phyloP scores from a whole-genome alignment of 2,888 invertebrate genomes.

The Ophion costatus region DNA sequence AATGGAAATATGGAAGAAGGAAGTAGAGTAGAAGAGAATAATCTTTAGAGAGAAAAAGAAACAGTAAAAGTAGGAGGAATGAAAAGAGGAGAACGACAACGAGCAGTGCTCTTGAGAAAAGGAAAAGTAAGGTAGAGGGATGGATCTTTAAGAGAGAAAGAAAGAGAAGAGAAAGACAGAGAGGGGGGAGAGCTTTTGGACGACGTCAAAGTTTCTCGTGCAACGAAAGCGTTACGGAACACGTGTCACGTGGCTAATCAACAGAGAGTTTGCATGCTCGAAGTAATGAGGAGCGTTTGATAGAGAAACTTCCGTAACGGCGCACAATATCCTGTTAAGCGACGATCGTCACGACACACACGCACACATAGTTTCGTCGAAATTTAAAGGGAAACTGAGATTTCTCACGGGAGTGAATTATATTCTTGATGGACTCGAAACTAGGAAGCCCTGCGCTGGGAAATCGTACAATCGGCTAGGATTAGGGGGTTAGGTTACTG shows the following conservation, averaged over 20 bases:
- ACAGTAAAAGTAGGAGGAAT: neutral
- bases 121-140: neutral
- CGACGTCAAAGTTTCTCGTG: constrained; percentile 32
- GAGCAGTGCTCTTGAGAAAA: neutral
- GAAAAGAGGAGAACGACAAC: neutral
- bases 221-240: constrained; percentile 20
- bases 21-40: neutral
- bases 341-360: constrained; percentile 12
- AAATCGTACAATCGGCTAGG: neutral
- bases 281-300: constrained; percentile 45
- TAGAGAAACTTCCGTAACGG: constrained; percentile 20
- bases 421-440: neutral
- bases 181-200: neutral
- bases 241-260: constrained; percentile 28
- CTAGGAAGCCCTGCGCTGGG: neutral
- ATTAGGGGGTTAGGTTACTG: neutral
- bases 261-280: constrained; percentile 16
- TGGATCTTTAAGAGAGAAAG: neutral
- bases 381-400: neutral
- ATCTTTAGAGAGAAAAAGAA: neutral
- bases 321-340: constrained; percentile 17
- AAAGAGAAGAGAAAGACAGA: neutral
- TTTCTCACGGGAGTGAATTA: neutral
- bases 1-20: no score
- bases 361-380: neutral